Base-by-base conservation (phyloP, 1,140 invertebrate species). In the Saxidomus purpurata region DNA sequence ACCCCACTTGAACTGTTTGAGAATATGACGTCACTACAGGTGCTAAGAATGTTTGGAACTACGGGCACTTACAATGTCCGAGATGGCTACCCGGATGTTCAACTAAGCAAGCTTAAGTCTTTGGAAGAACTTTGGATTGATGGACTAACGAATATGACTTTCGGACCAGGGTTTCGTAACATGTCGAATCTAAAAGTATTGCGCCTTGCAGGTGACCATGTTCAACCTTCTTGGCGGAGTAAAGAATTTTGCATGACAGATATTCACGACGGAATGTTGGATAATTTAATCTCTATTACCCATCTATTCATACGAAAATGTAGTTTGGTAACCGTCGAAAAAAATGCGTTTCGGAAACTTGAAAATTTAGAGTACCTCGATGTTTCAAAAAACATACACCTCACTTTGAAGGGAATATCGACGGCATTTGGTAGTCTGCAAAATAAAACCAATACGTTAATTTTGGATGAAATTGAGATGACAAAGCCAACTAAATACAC, bases 21-120 rank as follows among this genome's bases (percentile, higher is more conserved):
- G 28, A 9, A 55, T 63, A n/a, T 81, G 8, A 15, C 0, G 4
- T 81, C 59, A 1, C 40, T 88, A 6, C 22, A 47, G 19, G 28
- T 59, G n/a, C 28, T 88, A 22, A 67, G 52, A 55, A 88, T 88
- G 63, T 88, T 81, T 52, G 86, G 49, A 43, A 88, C 52, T 13
- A 81, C 77, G 8, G 77, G 52, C 19, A 88, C 63, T 13, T 74
- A 76, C 69, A 52, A 52, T 1, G n/a, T 9, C 22, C 34, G 22
- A 0, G 34, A 77, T 15, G 47, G 63, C 1, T 88, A 88, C 25
- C 76, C 86, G 2, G 77, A 81, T 61, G n/a, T 22, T n/a, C n/a
- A 43, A 19, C 22, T 88, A 2, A 15, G 11, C 0, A 43, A 69
- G 36, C 25, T 88, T 71, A 17, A 13, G 25, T 31, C 43, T 55